These are phyloP conservation scores for Madoqua kirkii DNA, from an alignment of 2,113 vertebrate genomes.

Conservation along the genomic window DNA sequence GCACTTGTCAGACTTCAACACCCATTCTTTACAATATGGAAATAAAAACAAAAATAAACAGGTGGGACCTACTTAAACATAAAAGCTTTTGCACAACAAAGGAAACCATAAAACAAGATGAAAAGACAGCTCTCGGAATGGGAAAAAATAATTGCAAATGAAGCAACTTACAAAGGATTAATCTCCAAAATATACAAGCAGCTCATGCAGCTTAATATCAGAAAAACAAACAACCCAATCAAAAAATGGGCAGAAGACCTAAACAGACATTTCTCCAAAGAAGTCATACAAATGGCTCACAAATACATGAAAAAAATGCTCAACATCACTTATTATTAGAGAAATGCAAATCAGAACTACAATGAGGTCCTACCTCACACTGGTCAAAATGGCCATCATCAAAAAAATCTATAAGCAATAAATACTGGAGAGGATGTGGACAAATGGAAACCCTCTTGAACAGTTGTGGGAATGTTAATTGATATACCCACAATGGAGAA, in stretches of 20 bases:
- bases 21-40: not conserved
- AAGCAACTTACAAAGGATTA: not conserved
- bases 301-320: not conserved
- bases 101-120: not conserved
- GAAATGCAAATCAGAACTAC: not conserved
- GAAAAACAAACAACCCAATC: not conserved
- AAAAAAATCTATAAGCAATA: not conserved
- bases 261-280: not conserved
- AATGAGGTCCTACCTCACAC: not conserved
- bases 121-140: not conserved
- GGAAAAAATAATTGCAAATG: not conserved
- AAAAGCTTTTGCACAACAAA: not conserved
- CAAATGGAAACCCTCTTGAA: not conserved
- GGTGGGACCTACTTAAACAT: not conserved
- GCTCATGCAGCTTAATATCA: not conserved
- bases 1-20: not conserved
- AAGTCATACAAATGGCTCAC: not conserved
- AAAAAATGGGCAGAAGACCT: not conserved
- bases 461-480: not conserved
- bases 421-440: not conserved
- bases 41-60: not conserved
- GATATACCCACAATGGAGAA: not conserved
- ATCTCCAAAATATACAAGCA: not conserved
- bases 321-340: not conserved
- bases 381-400: not conserved